Evolutionary conservation across 2,113 vertebrate genomes (phyloP).

Genomic region (Antechinus flavipes): DNA sequence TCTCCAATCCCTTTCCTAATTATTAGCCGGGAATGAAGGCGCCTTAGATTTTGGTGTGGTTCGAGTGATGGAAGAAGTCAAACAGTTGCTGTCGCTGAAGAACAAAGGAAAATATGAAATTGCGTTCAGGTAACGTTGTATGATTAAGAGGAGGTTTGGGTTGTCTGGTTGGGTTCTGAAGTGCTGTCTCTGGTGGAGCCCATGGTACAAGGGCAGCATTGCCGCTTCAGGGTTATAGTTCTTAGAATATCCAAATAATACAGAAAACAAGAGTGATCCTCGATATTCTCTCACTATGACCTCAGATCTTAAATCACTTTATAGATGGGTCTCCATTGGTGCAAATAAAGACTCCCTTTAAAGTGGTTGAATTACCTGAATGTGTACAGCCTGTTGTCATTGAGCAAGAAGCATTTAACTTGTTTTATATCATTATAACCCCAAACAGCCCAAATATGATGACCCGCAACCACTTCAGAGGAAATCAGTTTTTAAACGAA

Average conservation of each 20-base stretch:
- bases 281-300: not conserved
- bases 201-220: not conserved
- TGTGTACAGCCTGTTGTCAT: not conserved
- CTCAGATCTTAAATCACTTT: not conserved
- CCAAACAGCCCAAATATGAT: not conserved
- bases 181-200: not conserved
- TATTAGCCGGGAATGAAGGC: constrained; percentile 83
- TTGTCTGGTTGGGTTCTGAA: not conserved
- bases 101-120: constrained; percentile 93
- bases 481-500: not conserved
- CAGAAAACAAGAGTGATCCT: constrained; percentile 25
- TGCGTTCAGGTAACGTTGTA: constrained; percentile 87
- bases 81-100: constrained; percentile 87
- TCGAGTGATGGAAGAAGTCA: constrained; percentile 86
- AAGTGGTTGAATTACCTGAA: not conserved
- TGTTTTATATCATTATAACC: not conserved
- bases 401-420: not conserved
- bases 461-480: not conserved
- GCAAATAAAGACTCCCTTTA: not conserved
- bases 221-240: too few species aligned
- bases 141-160: not conserved
- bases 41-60: constrained; percentile 90
- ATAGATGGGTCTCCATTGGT: not conserved
- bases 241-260: not conserved
- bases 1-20: not conserved